Evolutionary conservation across 2,888 invertebrate genomes (phyloP), one percentile per base, ranked within the genome.

Genomic region (Anarsia innoxiella): DNA sequence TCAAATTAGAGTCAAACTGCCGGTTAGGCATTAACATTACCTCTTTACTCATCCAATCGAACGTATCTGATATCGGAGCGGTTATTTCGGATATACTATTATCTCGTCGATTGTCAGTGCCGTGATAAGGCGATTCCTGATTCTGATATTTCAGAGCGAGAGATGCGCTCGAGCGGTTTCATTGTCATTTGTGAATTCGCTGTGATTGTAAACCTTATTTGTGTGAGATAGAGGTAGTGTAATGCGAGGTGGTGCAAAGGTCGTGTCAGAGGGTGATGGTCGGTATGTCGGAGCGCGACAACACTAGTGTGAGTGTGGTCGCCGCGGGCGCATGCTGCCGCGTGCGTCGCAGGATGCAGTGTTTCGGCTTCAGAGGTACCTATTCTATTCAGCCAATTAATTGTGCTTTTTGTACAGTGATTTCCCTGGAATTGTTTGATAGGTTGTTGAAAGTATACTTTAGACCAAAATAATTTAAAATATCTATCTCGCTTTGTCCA

Each of bases 331-430:
- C 74, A 26, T 84, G 83, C 53, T 83, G 83, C 53, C 80, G 80
- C 58, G 71, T 76, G 70, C 82, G 83, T 47, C 57, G 80, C 29
- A 80, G 70, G 52, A 83, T 84, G 78, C 82, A 79, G 70, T 84
- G 84, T 58, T 84, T 84, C 49, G 82, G 82, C 64, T 73, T 82
- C 58, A 66, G 76, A 59, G 83, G 83, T 84, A 39, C 11, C 43
- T 34, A 32, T 42, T 39, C 49, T 40, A 37, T 46, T 47, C n/a
- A n/a, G n/a, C n/a, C n/a, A n/a, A n/a, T n/a, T n/a, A n/a, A n/a
- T n/a, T n/a, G n/a, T n/a, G n/a, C n/a, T n/a, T n/a, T n/a, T n/a
- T n/a, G n/a, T n/a, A n/a, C n/a, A n/a, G n/a, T n/a, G n/a, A n/a
- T n/a, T n/a, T n/a, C n/a, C n/a, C n/a, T n/a, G n/a, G n/a, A n/a